phyloP scores from a whole-genome alignment of 2,113 vertebrate species.

The Xiphophorus maculatus region DNA sequence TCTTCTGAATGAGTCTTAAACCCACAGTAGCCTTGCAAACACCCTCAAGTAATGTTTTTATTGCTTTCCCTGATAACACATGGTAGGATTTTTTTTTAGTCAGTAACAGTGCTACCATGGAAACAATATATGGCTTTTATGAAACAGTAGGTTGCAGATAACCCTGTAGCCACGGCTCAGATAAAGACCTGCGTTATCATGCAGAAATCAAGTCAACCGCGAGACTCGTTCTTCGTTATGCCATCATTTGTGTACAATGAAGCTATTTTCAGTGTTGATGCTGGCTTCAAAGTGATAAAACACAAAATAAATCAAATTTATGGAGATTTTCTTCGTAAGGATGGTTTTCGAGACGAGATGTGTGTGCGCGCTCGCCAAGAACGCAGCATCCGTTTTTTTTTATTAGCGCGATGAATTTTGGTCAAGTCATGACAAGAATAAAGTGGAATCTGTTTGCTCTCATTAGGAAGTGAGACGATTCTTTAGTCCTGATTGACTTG shows the following conservation, averaged over 20 bases:
- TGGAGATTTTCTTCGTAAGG: not conserved
- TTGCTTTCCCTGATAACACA: conserved; percentile 22
- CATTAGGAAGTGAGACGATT: conserved; percentile 28
- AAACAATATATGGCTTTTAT: conserved; percentile 51
- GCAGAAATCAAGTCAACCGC: conserved; percentile 5
- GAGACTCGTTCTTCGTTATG: conserved; percentile 7
- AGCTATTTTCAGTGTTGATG: not conserved
- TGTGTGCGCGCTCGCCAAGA: not conserved
- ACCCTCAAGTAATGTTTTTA: conserved; percentile 41
- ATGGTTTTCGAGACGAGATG: not conserved
- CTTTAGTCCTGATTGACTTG: conserved; percentile 41
- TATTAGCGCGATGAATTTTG: not conserved
- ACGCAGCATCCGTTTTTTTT: not conserved
- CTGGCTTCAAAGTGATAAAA: conserved; percentile 8
- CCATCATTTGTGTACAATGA: not conserved
- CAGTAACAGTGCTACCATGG: conserved; percentile 29
- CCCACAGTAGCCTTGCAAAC: conserved; percentile 17
- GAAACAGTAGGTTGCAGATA: conserved; percentile 41
- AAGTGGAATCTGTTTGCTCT: conserved; percentile 33
- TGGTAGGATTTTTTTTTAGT: conserved; percentile 20
- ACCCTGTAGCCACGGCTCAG: conserved; percentile 17
- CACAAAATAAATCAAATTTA: not conserved
- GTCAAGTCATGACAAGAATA: conserved; percentile 16
- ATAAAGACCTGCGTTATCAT: conserved; percentile 22
- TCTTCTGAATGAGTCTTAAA: conserved; percentile 36